Evolutionary conservation across 2,888 invertebrate species (phyloP).

Genomic region (Trissolcus japonicus): DNA sequence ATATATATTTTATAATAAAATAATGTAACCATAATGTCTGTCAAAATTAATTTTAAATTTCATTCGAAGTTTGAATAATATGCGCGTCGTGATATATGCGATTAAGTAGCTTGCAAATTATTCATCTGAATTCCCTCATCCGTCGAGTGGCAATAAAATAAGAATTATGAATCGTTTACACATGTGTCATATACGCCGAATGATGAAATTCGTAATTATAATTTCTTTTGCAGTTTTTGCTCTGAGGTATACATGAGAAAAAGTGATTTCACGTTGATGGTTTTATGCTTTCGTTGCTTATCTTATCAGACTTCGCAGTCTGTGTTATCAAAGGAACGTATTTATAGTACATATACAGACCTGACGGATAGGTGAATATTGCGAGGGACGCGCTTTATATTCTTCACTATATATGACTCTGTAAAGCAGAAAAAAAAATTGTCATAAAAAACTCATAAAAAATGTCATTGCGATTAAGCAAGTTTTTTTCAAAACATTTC

Average conservation of each 20-base stretch:
- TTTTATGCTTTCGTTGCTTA: conserved; percentile 50
- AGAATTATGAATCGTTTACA: neutral
- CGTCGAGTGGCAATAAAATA: neutral
- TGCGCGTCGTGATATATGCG: too few relatives aligned
- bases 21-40: too few relatives aligned
- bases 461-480: neutral
- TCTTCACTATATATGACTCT: neutral
- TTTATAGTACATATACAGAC: conserved; percentile 43
- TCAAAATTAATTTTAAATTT: too few relatives aligned
- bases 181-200: neutral
- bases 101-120: neutral
- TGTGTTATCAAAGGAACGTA: conserved; percentile 54
- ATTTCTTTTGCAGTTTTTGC: conserved; percentile 20
- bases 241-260: conserved; percentile 46
- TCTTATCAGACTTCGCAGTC: conserved; percentile 49
- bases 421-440: conserved; percentile 2
- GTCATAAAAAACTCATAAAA: neutral
- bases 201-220: conserved; percentile 32
- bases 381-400: conserved; percentile 7
- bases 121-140: neutral
- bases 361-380: conserved; percentile 39
- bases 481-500: neutral
- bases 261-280: conserved; percentile 36
- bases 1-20: too few relatives aligned
- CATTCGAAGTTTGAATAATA: too few relatives aligned